Percentiles rank a stretch among this genome's conserved stretches.
These are phyloP conservation scores for Neolamprologus ventralis DNA, from an alignment of 2,113 vertebrate species.

Conservation along the genomic window DNA sequence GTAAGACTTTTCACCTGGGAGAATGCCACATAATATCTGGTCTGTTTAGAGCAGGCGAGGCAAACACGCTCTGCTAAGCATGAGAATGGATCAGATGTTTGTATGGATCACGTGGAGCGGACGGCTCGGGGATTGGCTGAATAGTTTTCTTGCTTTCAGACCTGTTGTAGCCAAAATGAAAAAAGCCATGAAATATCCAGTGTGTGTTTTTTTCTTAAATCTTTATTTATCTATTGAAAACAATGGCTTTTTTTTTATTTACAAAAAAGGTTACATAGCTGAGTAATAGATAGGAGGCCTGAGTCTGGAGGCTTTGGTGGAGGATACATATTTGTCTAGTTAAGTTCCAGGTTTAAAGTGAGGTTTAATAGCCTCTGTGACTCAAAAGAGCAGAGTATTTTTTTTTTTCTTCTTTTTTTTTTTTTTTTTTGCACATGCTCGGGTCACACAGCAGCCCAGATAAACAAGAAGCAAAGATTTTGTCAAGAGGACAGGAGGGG, in stretches of 20 bases:
- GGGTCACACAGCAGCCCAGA: constrained; percentile 6
- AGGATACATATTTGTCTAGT: constrained; percentile 49
- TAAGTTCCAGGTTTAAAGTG: constrained; percentile 44
- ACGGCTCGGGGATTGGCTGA: not conserved
- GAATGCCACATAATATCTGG: not conserved
- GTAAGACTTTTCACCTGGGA: not conserved
- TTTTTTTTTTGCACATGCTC: constrained; percentile 62
- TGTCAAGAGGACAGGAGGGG: not conserved
- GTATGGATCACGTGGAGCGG: not conserved
- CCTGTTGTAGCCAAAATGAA: not conserved
- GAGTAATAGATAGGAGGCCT: constrained; percentile 50
- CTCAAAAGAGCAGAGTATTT: constrained; percentile 30
- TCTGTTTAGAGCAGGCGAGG: not conserved
- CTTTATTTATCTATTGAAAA: constrained; percentile 67
- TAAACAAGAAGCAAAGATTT: constrained; percentile 22
- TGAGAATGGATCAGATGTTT: constrained; percentile 3
- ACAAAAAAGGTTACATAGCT: constrained; percentile 55
- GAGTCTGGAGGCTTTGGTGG: constrained; percentile 55
- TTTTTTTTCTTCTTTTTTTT: constrained; percentile 4
- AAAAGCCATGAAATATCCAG: not conserved
- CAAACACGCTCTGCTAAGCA: not conserved
- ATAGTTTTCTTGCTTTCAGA: not conserved
- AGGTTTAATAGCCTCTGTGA: constrained; percentile 1
- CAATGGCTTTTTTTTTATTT: constrained; percentile 62
- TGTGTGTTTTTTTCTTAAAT: constrained; percentile 26